Evolutionary conservation across 2,113 vertebrate species (phyloP), one percentile per base, ranked within the genome.

Genomic region (Pogona vitticeps): DNA sequence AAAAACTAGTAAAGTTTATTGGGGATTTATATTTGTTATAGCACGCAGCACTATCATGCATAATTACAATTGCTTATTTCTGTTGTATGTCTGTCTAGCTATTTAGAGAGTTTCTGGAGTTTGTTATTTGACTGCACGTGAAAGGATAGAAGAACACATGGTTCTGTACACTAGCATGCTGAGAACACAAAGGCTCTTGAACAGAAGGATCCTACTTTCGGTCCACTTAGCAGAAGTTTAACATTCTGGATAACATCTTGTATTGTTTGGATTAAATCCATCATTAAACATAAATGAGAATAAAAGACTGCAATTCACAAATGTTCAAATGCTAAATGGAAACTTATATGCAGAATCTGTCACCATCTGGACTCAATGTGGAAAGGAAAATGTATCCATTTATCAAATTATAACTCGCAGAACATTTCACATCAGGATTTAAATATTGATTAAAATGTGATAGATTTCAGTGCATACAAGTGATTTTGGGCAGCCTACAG

Each of bases 291-390:
- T 77, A 96, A 96, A 96, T 93, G 95, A 94, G 90, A 94, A 70
- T 81, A 86, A 90, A 90, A 92, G 92, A 89, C 86, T 91, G 90
- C 88, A 90, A 94, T 91, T 91, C 77, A 90, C 90, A 95, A 96
- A 95, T 94, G 86, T 93, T 80, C 77, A 94, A 94, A 94, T 94
- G 93, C 89, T 95, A 96, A 95, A 95, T 90, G 93, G 89, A 92
- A 91, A 86, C 90, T 91, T 93, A 93, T 94, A 96, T 95, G 95
- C 91, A 91, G 88, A 92, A 91, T 90, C 68, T 94, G 80, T 91
- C 93, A 93, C 96, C 95, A 97, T 96, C 96, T 96, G 96, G 94
- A 93, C 94, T 91, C 95, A 96, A 91, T 95, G 94, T 94, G 95
- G 93, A 89, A 90, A 38, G 13, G 82, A 93, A 92, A 95, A 94